A percentile compares a stretch with the other conserved stretches of the same genome.
Evolutionary conservation across 1,140 invertebrate genomes (phyloP).

Genomic region (Ridgeia piscesae): DNA sequence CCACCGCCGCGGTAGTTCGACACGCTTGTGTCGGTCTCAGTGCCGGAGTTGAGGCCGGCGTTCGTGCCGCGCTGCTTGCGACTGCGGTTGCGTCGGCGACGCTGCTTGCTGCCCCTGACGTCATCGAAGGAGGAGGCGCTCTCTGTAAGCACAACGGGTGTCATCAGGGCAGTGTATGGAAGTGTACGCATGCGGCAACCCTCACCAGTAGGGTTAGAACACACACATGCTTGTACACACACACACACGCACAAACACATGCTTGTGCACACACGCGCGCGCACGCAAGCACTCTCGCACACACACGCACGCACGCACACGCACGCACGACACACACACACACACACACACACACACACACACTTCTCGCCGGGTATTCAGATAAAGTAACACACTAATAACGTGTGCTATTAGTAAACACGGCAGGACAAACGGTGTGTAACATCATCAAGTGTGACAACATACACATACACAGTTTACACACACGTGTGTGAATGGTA

Average conservation of each 20-base stretch:
- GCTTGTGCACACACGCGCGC: too few species aligned
- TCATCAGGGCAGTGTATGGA: slow-evolving; percentile 9
- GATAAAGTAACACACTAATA: not conserved
- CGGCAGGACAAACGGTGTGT: not conserved
- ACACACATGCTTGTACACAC: not conserved
- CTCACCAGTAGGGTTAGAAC: not conserved
- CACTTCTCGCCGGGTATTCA: too few species aligned
- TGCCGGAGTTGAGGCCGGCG: slow-evolving; percentile 47
- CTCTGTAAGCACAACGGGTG: slow-evolving; percentile 31
- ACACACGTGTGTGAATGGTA: too few species aligned
- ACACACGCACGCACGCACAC: too few species aligned
- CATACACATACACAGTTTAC: not conserved
- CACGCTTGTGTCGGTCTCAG: slow-evolving; percentile 53
- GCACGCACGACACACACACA: too few species aligned
- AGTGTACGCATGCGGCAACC: not conserved
- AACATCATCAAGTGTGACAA: not conserved
- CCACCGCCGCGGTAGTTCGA: slow-evolving; percentile 42
- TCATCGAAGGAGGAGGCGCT: slow-evolving; percentile 41
- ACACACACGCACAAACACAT: too few species aligned
- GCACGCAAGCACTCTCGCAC: too few species aligned
- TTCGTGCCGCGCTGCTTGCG: slow-evolving; percentile 33
- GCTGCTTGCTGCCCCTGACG: slow-evolving; percentile 31
- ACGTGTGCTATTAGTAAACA: not conserved
- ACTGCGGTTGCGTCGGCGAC: slow-evolving; percentile 27
- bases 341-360: too few species aligned